Conservation (phyloP, 2,113 vertebrate genomes). For the Casuarius casuarius region DNA sequence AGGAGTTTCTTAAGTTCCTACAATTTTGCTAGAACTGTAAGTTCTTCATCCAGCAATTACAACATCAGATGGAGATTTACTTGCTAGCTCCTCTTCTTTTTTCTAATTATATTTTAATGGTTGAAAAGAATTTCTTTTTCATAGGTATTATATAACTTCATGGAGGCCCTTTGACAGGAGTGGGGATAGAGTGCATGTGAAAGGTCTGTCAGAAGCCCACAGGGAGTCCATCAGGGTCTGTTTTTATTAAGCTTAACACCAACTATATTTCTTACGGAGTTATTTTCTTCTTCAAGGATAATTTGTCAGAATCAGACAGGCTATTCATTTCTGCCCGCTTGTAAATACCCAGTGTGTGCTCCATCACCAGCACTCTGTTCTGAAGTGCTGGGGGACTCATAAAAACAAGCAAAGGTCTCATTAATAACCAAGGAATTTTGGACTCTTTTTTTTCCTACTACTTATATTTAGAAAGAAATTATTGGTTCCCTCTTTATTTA, state of each 20-base stretch:
- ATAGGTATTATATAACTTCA: slow-evolving; percentile 16
- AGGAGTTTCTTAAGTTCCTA: not conserved
- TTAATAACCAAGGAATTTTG: slow-evolving; percentile 18
- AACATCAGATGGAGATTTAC: not conserved
- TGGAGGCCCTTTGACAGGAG: slow-evolving; percentile 10
- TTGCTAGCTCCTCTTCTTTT: not conserved
- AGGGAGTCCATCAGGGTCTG: slow-evolving; percentile 60
- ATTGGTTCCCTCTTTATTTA: not conserved
- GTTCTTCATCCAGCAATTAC: not conserved
- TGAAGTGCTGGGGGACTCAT: slow-evolving; percentile 4
- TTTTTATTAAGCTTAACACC: slow-evolving; percentile 72
- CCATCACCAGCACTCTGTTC: slow-evolving; percentile 39
- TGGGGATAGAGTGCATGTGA: slow-evolving; percentile 4
- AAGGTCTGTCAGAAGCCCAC: slow-evolving; percentile 54
- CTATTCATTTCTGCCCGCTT: slow-evolving; percentile 48
- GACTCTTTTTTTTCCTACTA: accelerated
- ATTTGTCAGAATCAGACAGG: slow-evolving; percentile 74
- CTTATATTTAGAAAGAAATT: not conserved
- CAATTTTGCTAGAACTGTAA: not conserved
- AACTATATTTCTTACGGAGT: slow-evolving; percentile 72
- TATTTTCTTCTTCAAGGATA: slow-evolving; percentile 72
- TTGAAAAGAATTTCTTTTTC: slow-evolving; percentile 16
- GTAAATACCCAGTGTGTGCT: slow-evolving; percentile 47
- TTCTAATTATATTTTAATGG: slow-evolving; percentile 27
- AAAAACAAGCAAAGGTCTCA: slow-evolving; percentile 25